Evolutionary conservation across 2,888 invertebrate species (phyloP).

Genomic region (Argyresthia albistria): DNA sequence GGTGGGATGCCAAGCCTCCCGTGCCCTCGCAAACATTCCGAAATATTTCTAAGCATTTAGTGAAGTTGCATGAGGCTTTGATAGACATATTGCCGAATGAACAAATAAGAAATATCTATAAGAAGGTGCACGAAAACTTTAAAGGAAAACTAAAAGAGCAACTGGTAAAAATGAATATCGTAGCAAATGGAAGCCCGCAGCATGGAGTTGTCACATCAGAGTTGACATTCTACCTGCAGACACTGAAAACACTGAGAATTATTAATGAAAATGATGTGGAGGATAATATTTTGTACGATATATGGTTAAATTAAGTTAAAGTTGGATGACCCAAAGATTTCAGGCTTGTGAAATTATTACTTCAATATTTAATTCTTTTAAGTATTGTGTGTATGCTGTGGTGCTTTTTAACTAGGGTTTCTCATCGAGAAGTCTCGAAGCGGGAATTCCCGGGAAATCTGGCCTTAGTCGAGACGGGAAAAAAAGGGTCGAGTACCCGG

Average conservation of each 20-base stretch:
- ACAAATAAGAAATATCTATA: constrained; percentile 83
- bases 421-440: too few relatives aligned
- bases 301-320: constrained; percentile 77
- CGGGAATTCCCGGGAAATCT: too few relatives aligned
- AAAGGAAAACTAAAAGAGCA: constrained; percentile 90
- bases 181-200: constrained; percentile 96
- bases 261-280: constrained; percentile 81
- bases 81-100: constrained; percentile 85
- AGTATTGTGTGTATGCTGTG: background rate
- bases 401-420: background rate
- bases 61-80: constrained; percentile 92
- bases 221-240: constrained; percentile 91
- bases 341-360: background rate
- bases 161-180: constrained; percentile 87
- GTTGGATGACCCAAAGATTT: constrained; percentile 1
- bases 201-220: constrained; percentile 96
- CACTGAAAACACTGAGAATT: constrained; percentile 84
- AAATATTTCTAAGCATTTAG: constrained; percentile 89
- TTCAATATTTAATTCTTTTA: background rate
- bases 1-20: constrained; percentile 96
- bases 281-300: constrained; percentile 85
- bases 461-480: too few relatives aligned
- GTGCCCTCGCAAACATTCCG: constrained; percentile 93
- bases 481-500: too few relatives aligned
- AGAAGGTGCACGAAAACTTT: constrained; percentile 87